Conservation (phyloP, 2,888 invertebrate species). For the Drosophila neotestacea region DNA sequence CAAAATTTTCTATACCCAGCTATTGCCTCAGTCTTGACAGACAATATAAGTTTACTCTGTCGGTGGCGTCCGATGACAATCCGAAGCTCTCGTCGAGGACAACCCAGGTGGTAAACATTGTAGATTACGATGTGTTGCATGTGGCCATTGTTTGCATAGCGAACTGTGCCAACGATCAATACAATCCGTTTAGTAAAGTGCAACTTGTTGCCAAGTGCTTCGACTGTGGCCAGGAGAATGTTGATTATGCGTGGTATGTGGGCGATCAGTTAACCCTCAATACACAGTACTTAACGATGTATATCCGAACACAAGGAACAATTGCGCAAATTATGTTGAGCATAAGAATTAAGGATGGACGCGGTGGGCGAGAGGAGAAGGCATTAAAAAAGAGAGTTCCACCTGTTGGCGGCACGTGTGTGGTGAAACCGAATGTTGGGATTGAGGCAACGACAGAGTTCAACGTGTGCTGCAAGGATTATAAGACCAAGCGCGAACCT, state of each 20-base stretch:
- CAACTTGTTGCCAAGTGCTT: conserved; percentile 26
- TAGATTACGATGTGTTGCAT: not conserved
- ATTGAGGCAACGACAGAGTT: conserved; percentile 49
- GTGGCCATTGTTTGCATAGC: conserved; percentile 37
- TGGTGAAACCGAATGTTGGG: conserved; percentile 31
- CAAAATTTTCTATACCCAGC: conserved; percentile 20
- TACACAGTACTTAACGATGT: not conserved
- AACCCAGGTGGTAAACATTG: conserved; percentile 34
- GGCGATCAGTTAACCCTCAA: not conserved
- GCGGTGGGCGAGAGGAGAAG: conserved; percentile 9
- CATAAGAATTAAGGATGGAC: not conserved
- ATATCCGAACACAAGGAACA: not conserved
- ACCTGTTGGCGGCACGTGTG: conserved; percentile 41
- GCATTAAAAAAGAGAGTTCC: not conserved
- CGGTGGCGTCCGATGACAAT: conserved; percentile 47
- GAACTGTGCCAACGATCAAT: conserved; percentile 39
- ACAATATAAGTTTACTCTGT: conserved; percentile 39
- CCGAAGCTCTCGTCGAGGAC: not conserved
- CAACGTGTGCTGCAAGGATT: conserved; percentile 38
- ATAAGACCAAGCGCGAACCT: not conserved
- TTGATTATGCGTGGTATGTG: conserved; percentile 42
- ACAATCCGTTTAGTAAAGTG: conserved; percentile 25
- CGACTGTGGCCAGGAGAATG: conserved; percentile 21
- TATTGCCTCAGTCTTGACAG: not conserved
- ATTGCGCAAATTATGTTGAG: conserved; percentile 10